Evolutionary conservation across 2,797 vertebrate genomes (phyloP), one percentile per base, ranked within the genome.

Genomic region (Cryptoprocta ferox): DNA sequence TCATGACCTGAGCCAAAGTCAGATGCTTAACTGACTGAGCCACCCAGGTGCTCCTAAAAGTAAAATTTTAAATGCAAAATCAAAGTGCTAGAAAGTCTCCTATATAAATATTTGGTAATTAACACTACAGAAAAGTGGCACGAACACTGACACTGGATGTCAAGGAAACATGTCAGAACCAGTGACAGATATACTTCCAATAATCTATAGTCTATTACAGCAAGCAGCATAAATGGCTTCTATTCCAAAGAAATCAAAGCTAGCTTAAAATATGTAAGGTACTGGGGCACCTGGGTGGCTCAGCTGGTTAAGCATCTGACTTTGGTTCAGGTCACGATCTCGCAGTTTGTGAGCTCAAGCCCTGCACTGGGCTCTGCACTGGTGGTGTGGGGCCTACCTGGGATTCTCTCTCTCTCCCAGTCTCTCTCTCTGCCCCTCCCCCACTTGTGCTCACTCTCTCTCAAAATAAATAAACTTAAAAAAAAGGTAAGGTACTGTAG

Each of bases 11-110:
- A 56, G 19, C 19, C 6, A 21, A 21, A 56, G 19, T 21, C 7
- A 19, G 18, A 56, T 1, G 19, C 19, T 56, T 56, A 21, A 56
- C 53, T 21, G 53, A 56, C 53, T 56, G 2, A 56, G 53, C 19
- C 19, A 56, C 19, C n/a, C n/a, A n/a, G n/a, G n/a, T 56, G 19
- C 19, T 6, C 6, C 19, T 16, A 73, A 90, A 30, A 6, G 37
- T 71, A 91, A 89, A 87, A 71, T 75, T 89, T 81, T 94, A 19
- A 87, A 91, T n/a, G 35, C 26, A 95, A 93, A 95, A 94, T 89
- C 24, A 81, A 97, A 85, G 82, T 63, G 32, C 39, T 65, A 91
- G 2, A 96, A 90, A 78, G 78, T 91, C 14, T 97, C 37, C 32
- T 73, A 50, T 53, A 61, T 61, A 86, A 82, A 56, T 50, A 96